A percentile compares a stretch with the other conserved stretches of the same genome.
Evolutionary conservation across 2,113 vertebrate species (phyloP).

Genomic region (Eubucco bourcierii): DNA sequence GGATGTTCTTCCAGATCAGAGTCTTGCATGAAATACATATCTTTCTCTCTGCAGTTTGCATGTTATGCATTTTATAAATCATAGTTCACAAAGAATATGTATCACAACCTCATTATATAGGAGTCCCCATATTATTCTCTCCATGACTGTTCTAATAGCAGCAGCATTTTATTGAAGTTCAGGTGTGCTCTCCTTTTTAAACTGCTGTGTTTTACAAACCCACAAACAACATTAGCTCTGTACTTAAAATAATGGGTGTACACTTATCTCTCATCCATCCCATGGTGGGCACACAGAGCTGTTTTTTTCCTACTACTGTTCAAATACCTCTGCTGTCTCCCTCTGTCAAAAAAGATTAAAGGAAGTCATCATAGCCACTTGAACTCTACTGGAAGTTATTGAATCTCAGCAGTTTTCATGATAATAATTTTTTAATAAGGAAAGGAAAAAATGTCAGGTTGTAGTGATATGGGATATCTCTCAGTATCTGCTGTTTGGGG

Average conservation of each 20-base stretch:
- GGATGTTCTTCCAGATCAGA: background rate
- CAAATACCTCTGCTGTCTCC: background rate
- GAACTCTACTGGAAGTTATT: background rate
- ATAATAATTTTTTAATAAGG: background rate
- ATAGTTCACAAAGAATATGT: background rate
- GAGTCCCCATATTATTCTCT: background rate
- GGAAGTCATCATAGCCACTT: background rate
- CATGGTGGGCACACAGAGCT: background rate
- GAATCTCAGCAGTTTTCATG: background rate
- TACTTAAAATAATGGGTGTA: background rate
- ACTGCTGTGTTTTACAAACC: background rate
- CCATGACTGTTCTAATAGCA: background rate
- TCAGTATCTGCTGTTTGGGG: background rate
- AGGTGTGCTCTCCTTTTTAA: background rate
- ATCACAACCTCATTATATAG: background rate
- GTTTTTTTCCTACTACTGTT: background rate
- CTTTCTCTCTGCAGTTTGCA: rapidly evolving
- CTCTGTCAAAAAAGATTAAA: background rate
- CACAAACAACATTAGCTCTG: background rate
- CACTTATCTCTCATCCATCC: background rate
- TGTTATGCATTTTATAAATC: background rate
- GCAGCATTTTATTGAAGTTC: background rate
- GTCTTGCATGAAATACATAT: background rate
- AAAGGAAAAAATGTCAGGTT: background rate
- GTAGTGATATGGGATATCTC: background rate